Conservation (phyloP, 2,113 vertebrate species). For the Chaetodon auriga region DNA sequence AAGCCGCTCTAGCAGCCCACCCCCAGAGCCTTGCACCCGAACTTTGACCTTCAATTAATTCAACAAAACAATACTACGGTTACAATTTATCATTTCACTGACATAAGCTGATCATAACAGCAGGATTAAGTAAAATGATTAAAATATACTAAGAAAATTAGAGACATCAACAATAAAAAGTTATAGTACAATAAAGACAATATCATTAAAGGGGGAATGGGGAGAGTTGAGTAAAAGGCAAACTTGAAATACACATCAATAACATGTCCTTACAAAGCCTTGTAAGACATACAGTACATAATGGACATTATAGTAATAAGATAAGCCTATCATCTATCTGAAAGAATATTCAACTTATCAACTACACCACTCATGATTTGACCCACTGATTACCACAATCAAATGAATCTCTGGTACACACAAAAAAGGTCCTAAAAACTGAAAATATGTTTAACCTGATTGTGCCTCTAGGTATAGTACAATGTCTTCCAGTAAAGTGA, state of each 20-base stretch:
- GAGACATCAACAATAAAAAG: constrained; percentile 72
- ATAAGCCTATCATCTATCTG: constrained; percentile 65
- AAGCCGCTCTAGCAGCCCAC: constrained; percentile 6
- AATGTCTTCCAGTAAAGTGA: constrained; percentile 69
- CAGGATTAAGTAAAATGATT: constrained; percentile 71
- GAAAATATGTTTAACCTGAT: constrained; percentile 71
- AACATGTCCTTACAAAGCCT: constrained; percentile 70
- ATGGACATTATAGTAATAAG: constrained; percentile 69
- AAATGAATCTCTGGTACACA: constrained; percentile 62
- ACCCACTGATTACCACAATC: constrained; percentile 74
- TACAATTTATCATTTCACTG: constrained; percentile 66
- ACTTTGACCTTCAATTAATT: constrained; percentile 63
- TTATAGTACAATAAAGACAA: constrained; percentile 70
- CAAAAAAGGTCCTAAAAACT: constrained; percentile 70
- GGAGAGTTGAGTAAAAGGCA: constrained; percentile 68
- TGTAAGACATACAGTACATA: constrained; percentile 78
- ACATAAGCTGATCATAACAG: constrained; percentile 67
- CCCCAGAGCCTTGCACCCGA: constrained; percentile 40
- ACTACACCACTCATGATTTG: constrained; percentile 67
- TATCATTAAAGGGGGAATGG: constrained; percentile 57
- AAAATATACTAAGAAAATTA: constrained; percentile 75
- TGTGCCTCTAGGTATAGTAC: constrained; percentile 69
- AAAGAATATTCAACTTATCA: constrained; percentile 71
- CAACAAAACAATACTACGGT: constrained; percentile 62
- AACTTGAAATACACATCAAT: constrained; percentile 69